Evolutionary conservation across 2,888 invertebrate species (phyloP).

Genomic region (Mesorhabditis sp.): DNA sequence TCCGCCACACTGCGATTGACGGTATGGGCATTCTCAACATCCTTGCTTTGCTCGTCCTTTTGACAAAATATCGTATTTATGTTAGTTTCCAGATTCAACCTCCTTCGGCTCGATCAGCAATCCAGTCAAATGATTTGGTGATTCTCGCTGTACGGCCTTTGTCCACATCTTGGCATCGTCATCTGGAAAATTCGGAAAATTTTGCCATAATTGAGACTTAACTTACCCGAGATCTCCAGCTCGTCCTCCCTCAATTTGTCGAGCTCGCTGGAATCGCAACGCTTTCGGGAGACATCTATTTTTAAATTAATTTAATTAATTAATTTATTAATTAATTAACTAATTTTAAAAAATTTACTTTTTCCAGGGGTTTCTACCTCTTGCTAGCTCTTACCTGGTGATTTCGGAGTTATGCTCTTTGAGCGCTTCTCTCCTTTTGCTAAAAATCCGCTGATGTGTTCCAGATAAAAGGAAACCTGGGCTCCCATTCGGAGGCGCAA

Average conservation of each 20-base stretch:
- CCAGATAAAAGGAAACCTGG: too few species aligned
- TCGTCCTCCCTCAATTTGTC: background rate
- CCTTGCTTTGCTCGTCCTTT: background rate
- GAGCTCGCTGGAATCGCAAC: too few species aligned
- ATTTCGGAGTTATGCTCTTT: too few species aligned
- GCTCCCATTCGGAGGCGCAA: too few species aligned
- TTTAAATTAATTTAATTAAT: too few species aligned
- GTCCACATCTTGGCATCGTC: slow-evolving; percentile 1
- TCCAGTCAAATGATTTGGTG: background rate
- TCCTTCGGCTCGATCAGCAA: background rate
- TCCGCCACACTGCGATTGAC: background rate
- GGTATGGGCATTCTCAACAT: background rate
- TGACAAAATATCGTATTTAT: background rate
- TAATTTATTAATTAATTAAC: too few species aligned
- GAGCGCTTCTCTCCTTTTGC: too few species aligned
- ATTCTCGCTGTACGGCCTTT: background rate
- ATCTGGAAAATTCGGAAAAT: background rate
- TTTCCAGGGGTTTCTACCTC: too few species aligned
- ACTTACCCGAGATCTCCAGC: slow-evolving; percentile 2
- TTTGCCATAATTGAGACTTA: background rate
- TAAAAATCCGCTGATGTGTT: too few species aligned
- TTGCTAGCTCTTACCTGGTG: too few species aligned
- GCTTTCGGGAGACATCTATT: too few species aligned
- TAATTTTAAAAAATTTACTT: too few species aligned
- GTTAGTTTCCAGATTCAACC: background rate